Evolutionary conservation across 2,888 invertebrate genomes (phyloP).

Genomic region (Trissolcus brochymenae): DNA sequence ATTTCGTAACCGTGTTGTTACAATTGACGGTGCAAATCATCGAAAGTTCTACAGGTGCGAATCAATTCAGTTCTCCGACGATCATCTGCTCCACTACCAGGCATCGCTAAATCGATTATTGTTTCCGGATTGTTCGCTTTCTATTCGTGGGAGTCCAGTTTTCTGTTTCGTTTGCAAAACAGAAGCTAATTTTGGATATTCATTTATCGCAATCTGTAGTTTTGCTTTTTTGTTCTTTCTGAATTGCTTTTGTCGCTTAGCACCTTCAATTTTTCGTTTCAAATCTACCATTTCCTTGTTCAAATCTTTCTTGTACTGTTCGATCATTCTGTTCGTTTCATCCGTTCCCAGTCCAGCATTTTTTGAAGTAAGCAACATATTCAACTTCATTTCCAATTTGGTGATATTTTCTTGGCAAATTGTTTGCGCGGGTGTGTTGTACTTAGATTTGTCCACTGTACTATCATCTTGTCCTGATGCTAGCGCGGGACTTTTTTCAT

Average conservation of each 20-base stretch:
- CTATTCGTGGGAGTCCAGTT: constrained; percentile 61
- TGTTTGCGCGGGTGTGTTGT: not conserved
- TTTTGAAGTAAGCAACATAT: not conserved
- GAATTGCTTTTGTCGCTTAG: not conserved
- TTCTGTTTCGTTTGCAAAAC: too few species aligned
- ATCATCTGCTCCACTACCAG: constrained; percentile 57
- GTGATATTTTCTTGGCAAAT: not conserved
- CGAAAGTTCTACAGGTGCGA: constrained; percentile 1
- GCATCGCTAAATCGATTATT: constrained; percentile 64
- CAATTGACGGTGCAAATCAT: not conserved
- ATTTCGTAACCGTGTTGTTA: not conserved
- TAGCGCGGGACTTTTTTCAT: too few species aligned
- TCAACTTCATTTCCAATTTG: not conserved
- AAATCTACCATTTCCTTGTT: not conserved
- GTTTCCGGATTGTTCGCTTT: constrained; percentile 63
- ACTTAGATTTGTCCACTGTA: not conserved
- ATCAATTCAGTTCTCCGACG: constrained; percentile 13
- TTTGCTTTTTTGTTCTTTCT: not conserved
- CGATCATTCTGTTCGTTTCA: not conserved
- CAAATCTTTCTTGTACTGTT: not conserved
- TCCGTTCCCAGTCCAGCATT: not conserved
- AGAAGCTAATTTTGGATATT: not conserved
- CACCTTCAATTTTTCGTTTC: not conserved
- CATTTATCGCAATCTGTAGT: not conserved
- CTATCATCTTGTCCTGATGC: too few species aligned